Conservation (phyloP, 2,888 invertebrate genomes). For the Ichneumoninae sp. region DNA sequence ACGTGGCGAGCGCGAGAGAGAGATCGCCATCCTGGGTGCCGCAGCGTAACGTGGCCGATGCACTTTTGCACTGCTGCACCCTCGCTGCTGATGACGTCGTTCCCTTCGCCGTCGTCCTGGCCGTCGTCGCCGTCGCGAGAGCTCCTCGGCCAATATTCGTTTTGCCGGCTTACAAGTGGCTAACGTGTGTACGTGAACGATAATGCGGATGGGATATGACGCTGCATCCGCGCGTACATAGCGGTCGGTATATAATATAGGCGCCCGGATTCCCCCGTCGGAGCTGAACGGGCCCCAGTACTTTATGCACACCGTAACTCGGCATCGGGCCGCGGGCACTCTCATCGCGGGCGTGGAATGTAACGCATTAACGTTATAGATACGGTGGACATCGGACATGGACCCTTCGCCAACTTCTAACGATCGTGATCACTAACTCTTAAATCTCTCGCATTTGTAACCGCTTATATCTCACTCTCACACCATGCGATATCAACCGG, state of each 20-base stretch:
- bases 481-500: slow-evolving; percentile 14
- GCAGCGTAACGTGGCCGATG: slow-evolving; percentile 50
- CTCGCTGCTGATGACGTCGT: slow-evolving; percentile 4
- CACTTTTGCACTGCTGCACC: slow-evolving; percentile 47
- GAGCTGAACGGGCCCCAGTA: slow-evolving; percentile 48
- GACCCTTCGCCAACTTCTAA: slow-evolving; percentile 72
- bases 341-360: slow-evolving; percentile 69
- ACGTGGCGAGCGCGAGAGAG: slow-evolving; percentile 16
- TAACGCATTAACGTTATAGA: slow-evolving; percentile 80
- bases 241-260: slow-evolving; percentile 55
- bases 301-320: slow-evolving; percentile 68
- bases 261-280: slow-evolving; percentile 28
- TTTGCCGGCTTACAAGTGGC: slow-evolving; percentile 75
- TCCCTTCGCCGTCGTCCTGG: not conserved
- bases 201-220: slow-evolving; percentile 53
- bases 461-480: slow-evolving; percentile 60
- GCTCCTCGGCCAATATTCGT: slow-evolving; percentile 67
- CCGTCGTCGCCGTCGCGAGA: not conserved
- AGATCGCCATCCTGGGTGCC: slow-evolving; percentile 9
- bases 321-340: slow-evolving; percentile 52
- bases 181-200: slow-evolving; percentile 54
- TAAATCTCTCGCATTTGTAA: slow-evolving; percentile 75
- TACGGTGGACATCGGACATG: slow-evolving; percentile 75
- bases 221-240: slow-evolving; percentile 22
- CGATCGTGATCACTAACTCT: slow-evolving; percentile 77